Evolutionary conservation across 2,888 invertebrate genomes (phyloP).

Genomic region (Mimumesa dahlbomi): DNA sequence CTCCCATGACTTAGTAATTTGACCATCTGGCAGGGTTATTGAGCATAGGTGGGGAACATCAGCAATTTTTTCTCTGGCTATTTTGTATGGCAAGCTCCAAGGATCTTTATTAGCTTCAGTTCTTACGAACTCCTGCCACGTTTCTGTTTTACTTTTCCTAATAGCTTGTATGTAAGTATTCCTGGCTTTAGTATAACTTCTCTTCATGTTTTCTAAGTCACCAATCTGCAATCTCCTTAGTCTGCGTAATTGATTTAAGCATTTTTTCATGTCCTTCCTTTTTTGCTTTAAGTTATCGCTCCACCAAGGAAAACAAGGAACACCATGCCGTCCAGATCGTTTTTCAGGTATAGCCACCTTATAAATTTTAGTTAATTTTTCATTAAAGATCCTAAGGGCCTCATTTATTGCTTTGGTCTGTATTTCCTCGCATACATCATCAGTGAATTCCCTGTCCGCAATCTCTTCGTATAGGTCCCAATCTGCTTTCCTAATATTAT

Average conservation of each 20-base stretch:
- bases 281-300: background rate
- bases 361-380: background rate
- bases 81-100: conserved; percentile 2
- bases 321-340: background rate
- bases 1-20: background rate
- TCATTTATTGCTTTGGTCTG: background rate
- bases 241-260: background rate
- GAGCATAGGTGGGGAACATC: background rate
- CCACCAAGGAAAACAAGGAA: conserved; percentile 17
- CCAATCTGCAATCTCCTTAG: background rate
- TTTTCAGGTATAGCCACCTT: background rate
- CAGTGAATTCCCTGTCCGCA: too few relatives aligned
- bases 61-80: conserved; percentile 2
- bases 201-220: too few relatives aligned
- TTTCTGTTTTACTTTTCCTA: background rate
- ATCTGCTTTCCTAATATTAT: background rate
- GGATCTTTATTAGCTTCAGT: conserved; percentile 5
- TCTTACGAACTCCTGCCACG: background rate
- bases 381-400: background rate
- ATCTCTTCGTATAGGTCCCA: background rate
- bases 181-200: background rate
- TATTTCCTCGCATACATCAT: background rate
- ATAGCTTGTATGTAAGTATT: background rate
- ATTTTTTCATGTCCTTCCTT: background rate
- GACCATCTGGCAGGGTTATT: background rate